Conservation (phyloP, 53 echinoderm and acorn worm genomes). For the Temnopleurus reevesii region DNA sequence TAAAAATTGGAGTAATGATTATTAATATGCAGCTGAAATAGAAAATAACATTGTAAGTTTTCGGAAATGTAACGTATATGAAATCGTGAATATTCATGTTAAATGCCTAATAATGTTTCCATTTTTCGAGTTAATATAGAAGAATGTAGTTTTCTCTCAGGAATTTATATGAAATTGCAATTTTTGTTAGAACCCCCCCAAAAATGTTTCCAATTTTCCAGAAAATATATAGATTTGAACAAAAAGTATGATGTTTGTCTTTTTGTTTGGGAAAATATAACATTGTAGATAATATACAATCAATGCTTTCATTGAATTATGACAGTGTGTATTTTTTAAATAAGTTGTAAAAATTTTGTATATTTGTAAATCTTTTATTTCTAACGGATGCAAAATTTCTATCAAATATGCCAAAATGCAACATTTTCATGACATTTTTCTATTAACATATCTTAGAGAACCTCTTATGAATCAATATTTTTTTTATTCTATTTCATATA, state of each 20-base stretch:
- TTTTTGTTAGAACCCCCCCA: not conserved
- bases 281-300: too few species aligned
- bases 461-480: not conserved
- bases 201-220: not conserved
- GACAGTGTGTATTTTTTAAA: not conserved
- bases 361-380: not conserved
- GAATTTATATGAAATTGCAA: not conserved
- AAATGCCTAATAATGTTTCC: too few species aligned
- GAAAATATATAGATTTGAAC: not conserved
- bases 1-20: too few species aligned
- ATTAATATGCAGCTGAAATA: too few species aligned
- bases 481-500: not conserved
- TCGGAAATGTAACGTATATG: too few species aligned
- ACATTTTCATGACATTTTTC: slow-evolving; percentile 1
- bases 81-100: too few species aligned
- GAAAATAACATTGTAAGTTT: too few species aligned
- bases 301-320: not conserved
- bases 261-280: too few species aligned
- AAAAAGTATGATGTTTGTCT: too few species aligned
- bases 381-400: not conserved
- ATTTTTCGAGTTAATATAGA: too few species aligned
- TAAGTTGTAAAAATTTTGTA: not conserved
- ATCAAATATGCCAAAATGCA: not conserved
- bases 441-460: not conserved
- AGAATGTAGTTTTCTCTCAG: not conserved